Evolutionary conservation across 2,888 invertebrate species (phyloP).

Genomic region (Sycophila texana): DNA sequence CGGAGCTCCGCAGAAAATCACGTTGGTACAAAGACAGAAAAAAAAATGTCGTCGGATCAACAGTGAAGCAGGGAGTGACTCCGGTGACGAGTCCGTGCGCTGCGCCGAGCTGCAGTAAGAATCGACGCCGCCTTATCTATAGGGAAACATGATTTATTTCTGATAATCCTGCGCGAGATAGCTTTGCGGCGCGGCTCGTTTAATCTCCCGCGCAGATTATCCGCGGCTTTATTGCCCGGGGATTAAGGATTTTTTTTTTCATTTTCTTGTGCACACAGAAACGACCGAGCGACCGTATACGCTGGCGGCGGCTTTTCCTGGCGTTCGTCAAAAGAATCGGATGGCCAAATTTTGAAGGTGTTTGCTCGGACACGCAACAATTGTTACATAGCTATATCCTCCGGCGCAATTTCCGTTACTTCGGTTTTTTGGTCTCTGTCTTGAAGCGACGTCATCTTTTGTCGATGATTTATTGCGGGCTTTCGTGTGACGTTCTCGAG

Average conservation of each 20-base stretch:
- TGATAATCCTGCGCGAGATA: conserved; percentile 73
- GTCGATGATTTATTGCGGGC: too few species aligned
- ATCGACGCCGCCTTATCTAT: conserved; percentile 58
- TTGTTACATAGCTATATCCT: too few species aligned
- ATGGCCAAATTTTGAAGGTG: not conserved
- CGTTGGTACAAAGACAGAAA: too few species aligned
- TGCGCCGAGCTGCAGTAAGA: too few species aligned
- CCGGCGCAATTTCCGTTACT: too few species aligned
- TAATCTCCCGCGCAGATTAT: conserved; percentile 71
- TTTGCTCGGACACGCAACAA: too few species aligned
- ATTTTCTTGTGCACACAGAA: conserved; percentile 51
- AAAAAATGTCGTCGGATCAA: too few species aligned
- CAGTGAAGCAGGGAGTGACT: too few species aligned
- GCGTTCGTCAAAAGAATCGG: not conserved
- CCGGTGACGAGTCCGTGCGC: too few species aligned
- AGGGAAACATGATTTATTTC: conserved; percentile 75
- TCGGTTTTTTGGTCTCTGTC: too few species aligned
- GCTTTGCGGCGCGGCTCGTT: conserved; percentile 69
- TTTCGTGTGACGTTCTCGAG: not conserved
- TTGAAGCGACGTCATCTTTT: too few species aligned
- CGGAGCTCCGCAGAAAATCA: too few species aligned
- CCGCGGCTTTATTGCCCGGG: conserved; percentile 68
- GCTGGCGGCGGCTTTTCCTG: conserved; percentile 1
- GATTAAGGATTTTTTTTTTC: conserved; percentile 69
- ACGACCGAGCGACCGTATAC: not conserved